Evolutionary conservation across 2,888 invertebrate genomes (phyloP), one percentile per base, ranked within the genome.

Genomic region (Iselma pallidipennis): DNA sequence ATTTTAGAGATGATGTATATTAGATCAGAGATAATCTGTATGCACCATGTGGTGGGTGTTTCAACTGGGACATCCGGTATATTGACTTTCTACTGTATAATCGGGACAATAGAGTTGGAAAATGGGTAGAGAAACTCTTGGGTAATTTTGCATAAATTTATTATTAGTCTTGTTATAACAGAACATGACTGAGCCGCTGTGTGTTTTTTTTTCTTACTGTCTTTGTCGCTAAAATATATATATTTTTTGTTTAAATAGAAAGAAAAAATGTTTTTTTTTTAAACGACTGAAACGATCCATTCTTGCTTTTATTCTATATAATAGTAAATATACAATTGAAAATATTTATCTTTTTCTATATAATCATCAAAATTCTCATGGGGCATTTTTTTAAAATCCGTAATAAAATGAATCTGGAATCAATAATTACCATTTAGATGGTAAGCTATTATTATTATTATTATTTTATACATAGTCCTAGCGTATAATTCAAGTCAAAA

Each of bases 121-220:
- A n/a, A n/a, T n/a, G n/a, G n/a, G n/a, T n/a, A 14, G 12, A 23
- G n/a, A 16, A 45, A 45, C 21, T 12, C n/a, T 4, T 45, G 1
- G 5, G 5, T 23, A 21, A 45, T 23, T 45, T 45, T 45, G 45
- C 45, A 45, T 45, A 23, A 45, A 45, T 45, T 45, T 45, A 45
- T 45, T 45, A 45, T 45, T 45, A 45, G 45, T 45, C 45, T 45
- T 19, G 21, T 45, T 45, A 45, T 45, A 45, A 45, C 21, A 45
- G 45, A 45, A 45, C 45, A 45, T 45, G 23, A 45, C 21, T 23
- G 45, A 45, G 45, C 45, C 23, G 45, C 45, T 45, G 21, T 21
- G 2, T 45, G 3, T 45, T 12, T 45, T 45, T 10, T 45, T 45
- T 19, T 4, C 7, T 10, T 16, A n/a, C n/a, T 21, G 1, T 45